A percentile compares a stretch with the other conserved stretches of the same genome.
Evolutionary conservation across 2,888 invertebrate species (phyloP).

Genomic region (Drosophila mulleri): DNA sequence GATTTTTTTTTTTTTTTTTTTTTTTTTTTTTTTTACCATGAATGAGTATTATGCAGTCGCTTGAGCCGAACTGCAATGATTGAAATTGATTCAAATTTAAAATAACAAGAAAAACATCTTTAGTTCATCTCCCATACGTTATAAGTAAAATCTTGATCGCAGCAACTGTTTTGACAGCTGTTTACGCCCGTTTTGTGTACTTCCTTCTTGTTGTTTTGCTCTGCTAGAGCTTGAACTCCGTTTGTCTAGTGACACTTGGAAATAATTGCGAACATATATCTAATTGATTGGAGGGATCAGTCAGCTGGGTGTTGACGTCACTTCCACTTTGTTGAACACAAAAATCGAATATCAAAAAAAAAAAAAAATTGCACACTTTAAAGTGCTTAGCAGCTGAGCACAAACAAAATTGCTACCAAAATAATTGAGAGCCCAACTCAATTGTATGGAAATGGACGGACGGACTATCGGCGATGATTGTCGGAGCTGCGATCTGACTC

Average conservation of each 20-base stretch:
- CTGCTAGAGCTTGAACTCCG: constrained; percentile 28
- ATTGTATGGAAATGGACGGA: constrained; percentile 31
- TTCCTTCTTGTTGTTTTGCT: constrained; percentile 35
- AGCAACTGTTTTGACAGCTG: constrained; percentile 27
- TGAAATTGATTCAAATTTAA: neutral
- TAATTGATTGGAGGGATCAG: constrained; percentile 28
- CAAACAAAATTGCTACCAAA: constrained; percentile 32
- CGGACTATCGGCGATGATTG: constrained; percentile 45
- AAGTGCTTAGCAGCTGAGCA: constrained; percentile 56
- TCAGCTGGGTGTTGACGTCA: constrained; percentile 26
- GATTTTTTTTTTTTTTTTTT: no score
- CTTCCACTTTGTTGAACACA: constrained; percentile 23
- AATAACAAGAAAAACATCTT: neutral
- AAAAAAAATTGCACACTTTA: constrained; percentile 72
- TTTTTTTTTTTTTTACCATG: no score
- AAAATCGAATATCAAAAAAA: constrained; percentile 53
- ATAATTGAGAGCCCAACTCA: constrained; percentile 25
- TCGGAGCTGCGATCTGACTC: constrained; percentile 5
- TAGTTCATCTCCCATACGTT: neutral
- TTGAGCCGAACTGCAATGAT: neutral
- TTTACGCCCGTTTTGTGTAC: constrained; percentile 8
- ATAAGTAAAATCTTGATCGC: neutral
- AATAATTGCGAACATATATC: constrained; percentile 22
- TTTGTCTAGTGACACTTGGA: constrained; percentile 8
- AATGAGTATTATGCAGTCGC: neutral